phyloP scores from a whole-genome alignment of 2,113 vertebrate species.

The Mus pahari region DNA sequence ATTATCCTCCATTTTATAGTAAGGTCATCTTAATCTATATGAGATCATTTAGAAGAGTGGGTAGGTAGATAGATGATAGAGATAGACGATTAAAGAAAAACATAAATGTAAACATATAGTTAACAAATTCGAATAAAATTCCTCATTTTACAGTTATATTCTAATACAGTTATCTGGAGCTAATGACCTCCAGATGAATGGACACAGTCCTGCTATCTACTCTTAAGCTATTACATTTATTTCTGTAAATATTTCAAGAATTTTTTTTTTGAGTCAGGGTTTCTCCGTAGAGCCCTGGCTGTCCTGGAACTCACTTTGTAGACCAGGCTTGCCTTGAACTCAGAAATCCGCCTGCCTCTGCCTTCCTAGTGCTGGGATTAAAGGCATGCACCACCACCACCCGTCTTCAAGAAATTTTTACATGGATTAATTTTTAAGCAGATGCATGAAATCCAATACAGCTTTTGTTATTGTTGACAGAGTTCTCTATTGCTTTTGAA shows the following conservation, averaged over 20 bases:
- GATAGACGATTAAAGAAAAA: background rate
- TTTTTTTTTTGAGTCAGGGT: too few species aligned
- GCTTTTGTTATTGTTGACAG: conserved; percentile 69
- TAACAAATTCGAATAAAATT: conserved; percentile 51
- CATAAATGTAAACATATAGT: background rate
- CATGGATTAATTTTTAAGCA: conserved; percentile 68
- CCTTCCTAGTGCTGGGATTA: too few species aligned
- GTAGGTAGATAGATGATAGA: background rate
- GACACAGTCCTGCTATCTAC: conserved; percentile 80
- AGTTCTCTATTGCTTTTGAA: conserved; percentile 71
- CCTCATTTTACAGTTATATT: conserved; percentile 80
- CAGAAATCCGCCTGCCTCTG: too few species aligned
- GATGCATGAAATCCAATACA: conserved; percentile 62
- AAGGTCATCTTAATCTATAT: background rate
- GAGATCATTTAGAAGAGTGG: background rate
- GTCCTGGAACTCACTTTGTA: too few species aligned
- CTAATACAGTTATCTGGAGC: conserved; percentile 80
- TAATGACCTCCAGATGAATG: conserved; percentile 83
- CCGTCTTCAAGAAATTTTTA: conserved; percentile 64
- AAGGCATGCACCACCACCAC: too few species aligned
- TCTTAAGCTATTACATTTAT: conserved; percentile 68
- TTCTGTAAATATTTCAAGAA: conserved; percentile 74
- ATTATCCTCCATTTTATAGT: background rate
- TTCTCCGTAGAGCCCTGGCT: too few species aligned
- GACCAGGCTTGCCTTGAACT: too few species aligned